Evolutionary conservation across 2,797 vertebrate genomes (phyloP).

Genomic region (Iguana delicatissima): DNA sequence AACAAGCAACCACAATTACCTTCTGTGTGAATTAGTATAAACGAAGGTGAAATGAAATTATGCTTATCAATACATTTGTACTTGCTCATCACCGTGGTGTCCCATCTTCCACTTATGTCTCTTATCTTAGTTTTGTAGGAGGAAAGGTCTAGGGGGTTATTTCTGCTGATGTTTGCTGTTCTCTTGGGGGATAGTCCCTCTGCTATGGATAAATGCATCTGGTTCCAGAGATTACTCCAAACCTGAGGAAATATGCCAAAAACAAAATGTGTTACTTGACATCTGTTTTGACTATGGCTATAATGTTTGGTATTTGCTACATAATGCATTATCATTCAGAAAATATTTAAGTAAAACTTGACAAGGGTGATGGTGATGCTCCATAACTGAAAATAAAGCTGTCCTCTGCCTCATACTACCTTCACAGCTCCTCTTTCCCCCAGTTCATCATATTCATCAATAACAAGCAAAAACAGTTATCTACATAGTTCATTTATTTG

Average conservation of each 20-base stretch:
- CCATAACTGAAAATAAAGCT: neutral
- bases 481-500: neutral
- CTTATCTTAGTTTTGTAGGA: rapidly evolving
- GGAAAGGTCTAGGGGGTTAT: neutral
- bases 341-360: conserved; percentile 1
- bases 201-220: neutral
- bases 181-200: rapidly evolving
- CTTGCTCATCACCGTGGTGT: neutral
- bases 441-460: neutral
- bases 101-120: neutral
- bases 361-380: neutral
- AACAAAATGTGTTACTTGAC: conserved; percentile 6
- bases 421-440: too few relatives aligned
- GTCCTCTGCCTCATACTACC: neutral
- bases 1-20: neutral
- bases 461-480: neutral
- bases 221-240: conserved; percentile 20
- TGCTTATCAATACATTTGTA: conserved; percentile 16
- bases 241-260: neutral
- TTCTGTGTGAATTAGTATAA: conserved; percentile 9
- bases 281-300: rapidly evolving
- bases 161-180: neutral
- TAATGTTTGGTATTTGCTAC: conserved; percentile 32
- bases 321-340: rapidly evolving
- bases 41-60: conserved; percentile 36